Evolutionary conservation across 2,113 vertebrate species (phyloP).

Genomic region (Lepisosteus osseus): DNA sequence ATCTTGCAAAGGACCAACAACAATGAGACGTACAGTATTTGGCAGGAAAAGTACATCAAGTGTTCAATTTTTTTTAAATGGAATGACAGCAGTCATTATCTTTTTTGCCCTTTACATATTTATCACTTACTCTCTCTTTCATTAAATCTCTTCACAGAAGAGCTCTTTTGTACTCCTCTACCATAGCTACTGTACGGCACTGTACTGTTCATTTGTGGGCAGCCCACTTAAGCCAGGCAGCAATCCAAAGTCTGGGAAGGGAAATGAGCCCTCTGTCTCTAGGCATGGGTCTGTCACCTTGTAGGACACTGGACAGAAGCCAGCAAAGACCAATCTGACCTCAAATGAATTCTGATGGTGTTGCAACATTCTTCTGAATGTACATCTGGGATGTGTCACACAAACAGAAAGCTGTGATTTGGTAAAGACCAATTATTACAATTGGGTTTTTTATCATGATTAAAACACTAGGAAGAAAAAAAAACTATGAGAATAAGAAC

Average conservation of each 20-base stretch:
- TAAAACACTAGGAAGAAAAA: no score
- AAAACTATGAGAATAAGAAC: no score
- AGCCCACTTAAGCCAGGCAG: conserved; percentile 1
- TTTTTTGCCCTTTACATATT: neutral
- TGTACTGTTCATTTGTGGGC: neutral
- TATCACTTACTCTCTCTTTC: neutral
- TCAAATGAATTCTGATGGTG: no score
- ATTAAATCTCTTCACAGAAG: neutral
- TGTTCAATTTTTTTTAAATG: no score
- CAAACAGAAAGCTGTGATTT: no score
- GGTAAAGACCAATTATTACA: no score
- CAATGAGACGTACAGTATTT: neutral
- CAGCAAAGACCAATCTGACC: neutral
- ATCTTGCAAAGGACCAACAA: neutral
- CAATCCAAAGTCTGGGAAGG: neutral
- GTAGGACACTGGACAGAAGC: neutral
- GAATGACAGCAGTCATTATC: neutral
- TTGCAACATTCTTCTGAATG: neutral
- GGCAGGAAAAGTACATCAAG: neutral
- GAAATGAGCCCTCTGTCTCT: neutral
- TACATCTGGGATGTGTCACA: neutral
- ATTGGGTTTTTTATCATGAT: no score
- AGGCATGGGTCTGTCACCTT: neutral
- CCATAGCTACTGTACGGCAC: neutral
- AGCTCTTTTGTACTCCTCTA: conserved; percentile 7